phyloP scores from a whole-genome alignment of 2,888 invertebrate species.

The Latrodectus elegans region DNA sequence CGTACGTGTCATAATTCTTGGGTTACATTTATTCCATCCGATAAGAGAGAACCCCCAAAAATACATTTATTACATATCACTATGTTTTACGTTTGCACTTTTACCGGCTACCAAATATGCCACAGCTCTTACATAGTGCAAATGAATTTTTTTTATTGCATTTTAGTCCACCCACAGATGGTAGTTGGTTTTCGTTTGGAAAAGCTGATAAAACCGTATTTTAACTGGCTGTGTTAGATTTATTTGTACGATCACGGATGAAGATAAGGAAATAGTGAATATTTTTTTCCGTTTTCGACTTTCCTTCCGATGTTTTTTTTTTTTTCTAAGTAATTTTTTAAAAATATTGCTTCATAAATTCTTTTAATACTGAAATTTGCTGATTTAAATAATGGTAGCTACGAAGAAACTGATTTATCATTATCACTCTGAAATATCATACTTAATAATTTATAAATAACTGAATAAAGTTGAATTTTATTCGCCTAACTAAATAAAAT shows the following conservation, averaged over 20 bases:
- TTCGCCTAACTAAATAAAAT: no score
- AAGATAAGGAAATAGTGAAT: slow-evolving; percentile 47
- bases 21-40: slow-evolving; percentile 50
- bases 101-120: slow-evolving; percentile 26
- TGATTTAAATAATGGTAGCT: neutral
- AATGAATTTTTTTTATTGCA: slow-evolving; percentile 50
- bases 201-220: slow-evolving; percentile 64
- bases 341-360: neutral
- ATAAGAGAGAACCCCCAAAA: slow-evolving; percentile 56
- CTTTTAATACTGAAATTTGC: neutral
- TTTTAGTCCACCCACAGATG: slow-evolving; percentile 14
- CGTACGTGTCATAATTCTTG: slow-evolving; percentile 70
- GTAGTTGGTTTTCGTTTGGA: slow-evolving; percentile 33
- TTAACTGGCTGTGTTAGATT: slow-evolving; percentile 67
- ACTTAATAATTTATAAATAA: neutral
- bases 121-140: slow-evolving; percentile 9
- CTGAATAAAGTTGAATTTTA: no score
- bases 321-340: neutral
- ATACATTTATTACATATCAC: slow-evolving; percentile 69
- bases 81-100: slow-evolving; percentile 63
- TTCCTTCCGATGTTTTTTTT: neutral
- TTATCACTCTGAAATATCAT: neutral
- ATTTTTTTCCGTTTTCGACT: neutral
- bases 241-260: slow-evolving; percentile 59
- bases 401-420: neutral